Percentiles rank a stretch among this genome's conserved stretches.
Evolutionary conservation across 2,888 invertebrate species (phyloP).

Genomic region (Eumerus sabulonum): DNA sequence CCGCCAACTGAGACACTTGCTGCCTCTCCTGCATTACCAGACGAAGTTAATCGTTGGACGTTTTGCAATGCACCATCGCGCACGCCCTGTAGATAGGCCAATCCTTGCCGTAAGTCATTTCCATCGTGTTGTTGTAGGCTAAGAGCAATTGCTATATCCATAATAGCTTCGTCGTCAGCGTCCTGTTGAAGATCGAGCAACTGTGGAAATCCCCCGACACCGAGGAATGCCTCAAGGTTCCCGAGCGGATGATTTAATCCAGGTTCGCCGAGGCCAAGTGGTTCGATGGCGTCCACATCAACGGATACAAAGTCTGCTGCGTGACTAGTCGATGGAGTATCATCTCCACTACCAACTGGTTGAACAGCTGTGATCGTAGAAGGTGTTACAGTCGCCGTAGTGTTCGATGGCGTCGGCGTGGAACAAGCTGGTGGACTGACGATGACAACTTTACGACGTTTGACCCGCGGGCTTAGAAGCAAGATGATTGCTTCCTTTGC

Average conservation of each 20-base stretch:
- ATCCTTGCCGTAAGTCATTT: slow-evolving; percentile 80
- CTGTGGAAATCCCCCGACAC: slow-evolving; percentile 85
- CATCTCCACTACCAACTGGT: slow-evolving; percentile 70
- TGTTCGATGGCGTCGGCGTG: slow-evolving; percentile 81
- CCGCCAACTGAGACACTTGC: slow-evolving; percentile 86
- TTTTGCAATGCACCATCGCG: slow-evolving; percentile 79
- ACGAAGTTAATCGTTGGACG: slow-evolving; percentile 75
- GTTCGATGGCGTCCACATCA: slow-evolving; percentile 72
- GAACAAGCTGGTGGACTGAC: slow-evolving; percentile 83
- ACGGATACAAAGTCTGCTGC: slow-evolving; percentile 70
- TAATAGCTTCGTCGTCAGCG: slow-evolving; percentile 97
- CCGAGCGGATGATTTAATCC: slow-evolving; percentile 74
- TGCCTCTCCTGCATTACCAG: slow-evolving; percentile 60
- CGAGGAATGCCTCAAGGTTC: slow-evolving; percentile 80
- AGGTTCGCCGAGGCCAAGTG: slow-evolving; percentile 71
- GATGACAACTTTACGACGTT: slow-evolving; percentile 87
- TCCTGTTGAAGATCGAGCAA: slow-evolving; percentile 94
- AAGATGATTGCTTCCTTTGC: slow-evolving; percentile 93
- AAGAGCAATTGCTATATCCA: slow-evolving; percentile 96
- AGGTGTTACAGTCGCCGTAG: slow-evolving; percentile 70
- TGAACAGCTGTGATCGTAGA: slow-evolving; percentile 72
- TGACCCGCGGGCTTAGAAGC: slow-evolving; percentile 88
- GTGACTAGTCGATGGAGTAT: slow-evolving; percentile 56
- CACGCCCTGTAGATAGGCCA: slow-evolving; percentile 77
- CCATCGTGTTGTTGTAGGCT: slow-evolving; percentile 92